Percentiles rank a stretch among this genome's conserved stretches.
Conservation (phyloP, 1,140 invertebrate genomes). For the Leguminivora glycinivorella region DNA sequence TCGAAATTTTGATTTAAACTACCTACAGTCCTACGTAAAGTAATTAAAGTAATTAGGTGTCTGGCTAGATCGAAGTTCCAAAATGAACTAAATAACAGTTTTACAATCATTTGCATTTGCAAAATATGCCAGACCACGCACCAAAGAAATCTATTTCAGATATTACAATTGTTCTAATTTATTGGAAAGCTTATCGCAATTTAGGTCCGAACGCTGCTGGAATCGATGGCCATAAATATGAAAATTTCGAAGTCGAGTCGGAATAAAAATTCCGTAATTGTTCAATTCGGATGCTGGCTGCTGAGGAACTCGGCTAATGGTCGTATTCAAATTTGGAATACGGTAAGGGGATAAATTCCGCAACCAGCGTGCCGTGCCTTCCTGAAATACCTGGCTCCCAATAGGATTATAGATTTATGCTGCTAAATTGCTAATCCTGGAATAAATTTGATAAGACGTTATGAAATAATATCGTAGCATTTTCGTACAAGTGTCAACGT, state of each 20-base stretch:
- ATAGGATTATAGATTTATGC: conserved; percentile 1
- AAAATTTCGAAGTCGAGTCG: conserved; percentile 17
- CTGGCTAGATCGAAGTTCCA: too few relatives aligned
- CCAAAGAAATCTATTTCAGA: not conserved
- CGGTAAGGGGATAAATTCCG: conserved; percentile 48
- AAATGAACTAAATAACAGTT: too few relatives aligned
- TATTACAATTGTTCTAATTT: conserved; percentile 8
- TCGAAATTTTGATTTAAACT: too few relatives aligned
- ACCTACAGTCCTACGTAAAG: too few relatives aligned
- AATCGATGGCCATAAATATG: conserved; percentile 23
- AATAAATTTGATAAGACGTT: not conserved
- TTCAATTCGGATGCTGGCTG: conserved; percentile 27
- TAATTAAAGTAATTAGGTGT: too few relatives aligned
- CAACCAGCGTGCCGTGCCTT: not conserved
- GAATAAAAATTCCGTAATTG: conserved; percentile 29
- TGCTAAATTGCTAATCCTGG: not conserved
- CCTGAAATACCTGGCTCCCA: not conserved
- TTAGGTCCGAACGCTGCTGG: conserved; percentile 6
- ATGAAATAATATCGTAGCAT: too few relatives aligned
- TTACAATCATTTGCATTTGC: too few relatives aligned
- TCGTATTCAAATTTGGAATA: conserved; percentile 50
- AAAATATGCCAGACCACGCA: not conserved
- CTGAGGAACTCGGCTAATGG: conserved; percentile 38
- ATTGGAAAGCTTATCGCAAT: not conserved
- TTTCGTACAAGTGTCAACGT: too few relatives aligned